phyloP scores from a whole-genome alignment of 2,888 invertebrate species.

The Andrena fulva region DNA sequence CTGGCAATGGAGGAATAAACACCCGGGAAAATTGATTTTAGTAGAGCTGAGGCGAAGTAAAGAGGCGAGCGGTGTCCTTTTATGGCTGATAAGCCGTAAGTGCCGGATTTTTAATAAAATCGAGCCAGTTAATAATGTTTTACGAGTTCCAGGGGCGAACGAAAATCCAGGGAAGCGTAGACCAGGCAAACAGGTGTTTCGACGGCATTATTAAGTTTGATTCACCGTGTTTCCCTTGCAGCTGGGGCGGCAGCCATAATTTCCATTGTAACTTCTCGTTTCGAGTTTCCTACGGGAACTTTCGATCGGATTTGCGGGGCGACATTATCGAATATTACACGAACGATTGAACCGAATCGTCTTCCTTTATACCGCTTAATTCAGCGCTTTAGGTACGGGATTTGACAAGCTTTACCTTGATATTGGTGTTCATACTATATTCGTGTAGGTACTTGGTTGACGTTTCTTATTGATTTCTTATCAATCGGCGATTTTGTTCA shows the following conservation, averaged over 20 bases:
- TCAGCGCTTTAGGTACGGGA: slow-evolving; percentile 16
- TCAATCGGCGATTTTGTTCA: too few species aligned
- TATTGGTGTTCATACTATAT: neutral
- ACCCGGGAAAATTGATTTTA: neutral
- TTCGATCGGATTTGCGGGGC: slow-evolving; percentile 64
- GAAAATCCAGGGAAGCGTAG: slow-evolving; percentile 45
- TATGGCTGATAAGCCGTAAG: neutral
- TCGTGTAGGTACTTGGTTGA: too few species aligned
- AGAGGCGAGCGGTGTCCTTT: neutral
- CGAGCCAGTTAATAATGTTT: slow-evolving; percentile 51
- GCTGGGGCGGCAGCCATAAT: slow-evolving; percentile 63
- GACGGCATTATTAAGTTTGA: slow-evolving; percentile 69
- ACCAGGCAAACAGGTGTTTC: slow-evolving; percentile 67
- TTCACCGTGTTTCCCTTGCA: slow-evolving; percentile 64
- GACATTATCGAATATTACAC: slow-evolving; percentile 66
- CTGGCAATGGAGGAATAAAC: neutral
- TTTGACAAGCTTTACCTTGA: neutral
- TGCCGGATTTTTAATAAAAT: slow-evolving; percentile 48
- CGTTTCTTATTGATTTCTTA: too few species aligned
- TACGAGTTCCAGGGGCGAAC: slow-evolving; percentile 47
- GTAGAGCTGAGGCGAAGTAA: neutral
- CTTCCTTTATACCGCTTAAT: slow-evolving; percentile 30
- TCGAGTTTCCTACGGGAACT: slow-evolving; percentile 66
- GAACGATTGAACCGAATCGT: slow-evolving; percentile 59
- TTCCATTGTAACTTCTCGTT: slow-evolving; percentile 66